Conservation (phyloP, 2,888 invertebrate species). For the Leptopilina drosophilae region DNA sequence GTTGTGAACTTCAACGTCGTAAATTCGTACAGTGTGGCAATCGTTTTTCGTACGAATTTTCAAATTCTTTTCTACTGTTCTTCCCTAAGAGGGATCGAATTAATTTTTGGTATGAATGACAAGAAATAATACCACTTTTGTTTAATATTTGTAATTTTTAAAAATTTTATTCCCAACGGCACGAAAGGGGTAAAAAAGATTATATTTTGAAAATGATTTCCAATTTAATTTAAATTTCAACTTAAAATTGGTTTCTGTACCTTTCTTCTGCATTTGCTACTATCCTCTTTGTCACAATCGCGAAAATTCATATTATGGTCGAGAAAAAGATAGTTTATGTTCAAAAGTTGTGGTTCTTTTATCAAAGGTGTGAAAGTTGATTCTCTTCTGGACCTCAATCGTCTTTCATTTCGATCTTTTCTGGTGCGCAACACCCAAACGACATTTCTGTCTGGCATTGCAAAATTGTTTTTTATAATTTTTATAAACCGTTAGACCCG, state of each 20-base stretch:
- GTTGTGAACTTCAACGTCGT: too few species aligned
- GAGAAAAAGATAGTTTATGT: constrained; percentile 67
- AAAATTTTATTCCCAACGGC: too few species aligned
- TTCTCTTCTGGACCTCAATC: constrained; percentile 67
- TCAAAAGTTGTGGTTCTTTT: constrained; percentile 65
- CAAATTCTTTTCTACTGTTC: too few species aligned
- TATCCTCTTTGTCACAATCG: constrained; percentile 60
- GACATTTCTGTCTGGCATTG: constrained; percentile 68
- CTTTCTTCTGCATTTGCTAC: constrained; percentile 59
- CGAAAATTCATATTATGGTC: constrained; percentile 68
- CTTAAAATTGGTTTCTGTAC: constrained; percentile 50
- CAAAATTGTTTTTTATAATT: background rate
- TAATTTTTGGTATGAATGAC: too few species aligned
- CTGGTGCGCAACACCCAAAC: constrained; percentile 68
- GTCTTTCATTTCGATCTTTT: constrained; percentile 68
- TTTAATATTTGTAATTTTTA: too few species aligned
- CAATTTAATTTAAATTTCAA: background rate
- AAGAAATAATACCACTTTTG: too few species aligned
- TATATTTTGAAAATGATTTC: background rate
- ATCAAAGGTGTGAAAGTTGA: constrained; percentile 70
- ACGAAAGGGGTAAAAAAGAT: too few species aligned
- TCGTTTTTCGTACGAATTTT: too few species aligned
- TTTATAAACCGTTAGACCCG: too few species aligned
- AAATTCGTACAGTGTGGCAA: too few species aligned
- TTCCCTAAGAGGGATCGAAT: too few species aligned